Base-by-base conservation (phyloP, 1,140 invertebrate species). In the Branchinecta lindahli region DNA sequence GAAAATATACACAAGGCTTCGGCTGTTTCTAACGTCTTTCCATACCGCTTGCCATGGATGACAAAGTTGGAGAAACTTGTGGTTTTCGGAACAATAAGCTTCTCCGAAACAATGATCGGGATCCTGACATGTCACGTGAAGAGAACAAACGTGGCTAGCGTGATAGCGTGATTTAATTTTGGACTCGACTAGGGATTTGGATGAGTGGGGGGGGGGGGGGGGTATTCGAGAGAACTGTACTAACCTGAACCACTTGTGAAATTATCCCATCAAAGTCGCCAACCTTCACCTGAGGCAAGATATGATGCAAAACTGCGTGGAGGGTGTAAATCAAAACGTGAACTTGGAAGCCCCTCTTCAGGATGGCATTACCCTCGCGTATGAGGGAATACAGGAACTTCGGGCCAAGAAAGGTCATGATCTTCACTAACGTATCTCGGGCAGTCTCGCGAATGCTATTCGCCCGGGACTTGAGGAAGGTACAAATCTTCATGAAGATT, bases 261-360 rank as follows among this genome's bases (percentile, higher is more conserved):
- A 72, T 52, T 20, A 69, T 52, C 5, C n/a, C 33, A 69, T 72
- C 71, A 5, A 72, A 45, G 12, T 46, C 65, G n/a, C 71, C 71
- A 10, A 45, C 44, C 66, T 69, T 45, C 8, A 72, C 46, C 44
- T 69, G 71, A 10, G 46, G 33, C 15, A 77, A 78, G 67, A 97
- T 77, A 52, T 85, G 83, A 67, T 85, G 83, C 12, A 98, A 77
- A 4, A 98, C 82, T 0, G 87, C 83, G 78, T 97, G 90, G 6
- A 96, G 84, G 0, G 94, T 96, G 72, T 86, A 94, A 5, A 88
- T 88, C 15, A 98, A 81, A 0, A 98, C 92, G 75, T 98, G 94
- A 20, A 95, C 85, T 83, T 97, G 94, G 76, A 90, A 98, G 9
- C 96, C 96, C 77, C 87, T 85, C 0, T 85, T 91, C 67, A 98